phyloP scores from a whole-genome alignment of 1,140 invertebrate genomes.

The Drosophila nigromelanica region DNA sequence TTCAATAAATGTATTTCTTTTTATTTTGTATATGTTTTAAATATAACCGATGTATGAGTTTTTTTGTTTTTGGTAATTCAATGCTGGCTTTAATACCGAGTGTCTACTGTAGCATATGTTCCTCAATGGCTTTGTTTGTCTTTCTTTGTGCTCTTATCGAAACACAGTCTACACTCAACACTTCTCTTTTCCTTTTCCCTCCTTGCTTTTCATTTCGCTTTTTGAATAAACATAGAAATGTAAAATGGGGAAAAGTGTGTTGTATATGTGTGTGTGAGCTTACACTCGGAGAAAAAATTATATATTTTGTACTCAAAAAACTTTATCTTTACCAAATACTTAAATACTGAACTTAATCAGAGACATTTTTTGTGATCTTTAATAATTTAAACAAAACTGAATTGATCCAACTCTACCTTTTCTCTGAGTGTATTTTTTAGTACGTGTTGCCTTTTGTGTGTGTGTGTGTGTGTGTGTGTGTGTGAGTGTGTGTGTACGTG shows the following conservation, averaged over 20 bases:
- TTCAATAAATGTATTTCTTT: no score
- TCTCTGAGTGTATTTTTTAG: neutral
- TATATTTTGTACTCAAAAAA: no score
- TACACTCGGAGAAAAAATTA: no score
- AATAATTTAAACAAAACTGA: no score
- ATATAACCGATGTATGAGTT: no score
- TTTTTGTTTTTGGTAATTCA: no score
- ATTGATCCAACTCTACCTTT: no score
- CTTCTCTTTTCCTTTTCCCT: neutral
- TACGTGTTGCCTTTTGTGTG: constrained; percentile 12
- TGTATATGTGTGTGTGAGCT: neutral
- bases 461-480: neutral
- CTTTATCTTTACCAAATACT: no score
- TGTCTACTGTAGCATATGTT: constrained; percentile 21
- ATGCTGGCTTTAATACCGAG: no score
- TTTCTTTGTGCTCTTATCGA: constrained; percentile 30
- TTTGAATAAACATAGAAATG: constrained; percentile 22
- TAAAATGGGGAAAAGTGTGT: neutral
- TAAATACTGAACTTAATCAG: no score
- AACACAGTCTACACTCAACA: constrained; percentile 7
- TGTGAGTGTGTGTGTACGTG: constrained; percentile 1
- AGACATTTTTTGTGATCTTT: no score
- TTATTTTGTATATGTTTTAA: no score
- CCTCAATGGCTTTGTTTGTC: constrained; percentile 10
- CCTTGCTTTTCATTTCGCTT: constrained; percentile 9